phyloP scores from a whole-genome alignment of 2,888 invertebrate species.

The Pristionchus entomophagus region DNA sequence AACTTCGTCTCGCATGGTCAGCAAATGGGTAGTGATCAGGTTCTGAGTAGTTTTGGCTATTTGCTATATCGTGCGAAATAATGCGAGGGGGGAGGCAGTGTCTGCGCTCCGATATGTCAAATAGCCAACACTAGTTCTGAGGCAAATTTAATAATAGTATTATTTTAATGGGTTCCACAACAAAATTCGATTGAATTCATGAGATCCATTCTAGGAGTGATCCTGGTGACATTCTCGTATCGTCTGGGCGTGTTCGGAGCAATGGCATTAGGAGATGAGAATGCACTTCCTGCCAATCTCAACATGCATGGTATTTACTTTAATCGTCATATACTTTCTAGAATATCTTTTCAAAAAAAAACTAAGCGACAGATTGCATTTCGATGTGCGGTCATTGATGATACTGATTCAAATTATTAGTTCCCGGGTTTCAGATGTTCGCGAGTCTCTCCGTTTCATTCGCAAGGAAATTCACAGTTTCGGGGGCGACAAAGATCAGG shows the following conservation, averaged over 20 bases:
- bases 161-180: not conserved
- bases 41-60: too few species aligned
- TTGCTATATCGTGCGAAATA: too few species aligned
- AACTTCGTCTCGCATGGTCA: not conserved
- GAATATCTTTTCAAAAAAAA: too few species aligned
- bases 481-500: not conserved
- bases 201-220: not conserved
- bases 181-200: not conserved
- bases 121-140: too few species aligned
- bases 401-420: too few species aligned
- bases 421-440: too few species aligned
- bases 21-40: too few species aligned
- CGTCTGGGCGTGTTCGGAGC: not conserved
- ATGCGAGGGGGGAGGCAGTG: too few species aligned
- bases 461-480: not conserved
- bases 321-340: not conserved
- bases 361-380: too few species aligned
- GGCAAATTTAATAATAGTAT: too few species aligned
- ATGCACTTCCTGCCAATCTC: constrained; percentile 14
- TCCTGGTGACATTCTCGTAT: not conserved
- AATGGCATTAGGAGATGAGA: constrained; percentile 4
- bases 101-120: not conserved
- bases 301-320: not conserved
- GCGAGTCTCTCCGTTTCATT: not conserved
- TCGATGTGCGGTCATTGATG: too few species aligned